These are phyloP conservation scores for Mesocricetus auratus DNA, from an alignment of 2,113 vertebrate species.

Conservation along the genomic window DNA sequence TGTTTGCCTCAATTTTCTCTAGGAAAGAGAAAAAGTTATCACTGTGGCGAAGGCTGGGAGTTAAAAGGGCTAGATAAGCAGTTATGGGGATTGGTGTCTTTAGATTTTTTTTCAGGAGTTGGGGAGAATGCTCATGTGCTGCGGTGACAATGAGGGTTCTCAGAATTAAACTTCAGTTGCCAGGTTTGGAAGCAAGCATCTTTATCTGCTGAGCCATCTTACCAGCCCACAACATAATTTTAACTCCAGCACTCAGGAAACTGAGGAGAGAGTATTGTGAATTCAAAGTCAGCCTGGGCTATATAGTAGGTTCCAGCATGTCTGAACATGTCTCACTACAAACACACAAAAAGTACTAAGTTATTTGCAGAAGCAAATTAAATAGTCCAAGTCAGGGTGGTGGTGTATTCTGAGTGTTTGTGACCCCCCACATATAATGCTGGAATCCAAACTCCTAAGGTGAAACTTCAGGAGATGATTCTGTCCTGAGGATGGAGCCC, in stretches of 20 bases:
- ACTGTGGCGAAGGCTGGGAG: neutral
- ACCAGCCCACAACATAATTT: neutral
- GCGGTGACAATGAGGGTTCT: neutral
- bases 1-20: neutral
- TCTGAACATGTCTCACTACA: neutral
- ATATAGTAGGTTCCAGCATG: neutral
- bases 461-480: neutral
- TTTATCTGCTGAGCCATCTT: neutral
- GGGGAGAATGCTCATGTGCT: neutral
- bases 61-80: neutral
- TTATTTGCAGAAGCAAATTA: neutral
- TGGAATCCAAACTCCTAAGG: neutral
- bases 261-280: neutral
- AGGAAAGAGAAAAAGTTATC: neutral
- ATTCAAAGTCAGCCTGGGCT: neutral
- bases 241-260: neutral
- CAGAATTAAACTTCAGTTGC: too few species aligned
- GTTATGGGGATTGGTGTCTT: neutral
- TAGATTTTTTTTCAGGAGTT: neutral
- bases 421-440: neutral
- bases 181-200: neutral
- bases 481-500: neutral
- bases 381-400: neutral
- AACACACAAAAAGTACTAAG: neutral
- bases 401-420: neutral